phyloP scores from a whole-genome alignment of 2,113 vertebrate species.

The Apodemus speciosus region DNA sequence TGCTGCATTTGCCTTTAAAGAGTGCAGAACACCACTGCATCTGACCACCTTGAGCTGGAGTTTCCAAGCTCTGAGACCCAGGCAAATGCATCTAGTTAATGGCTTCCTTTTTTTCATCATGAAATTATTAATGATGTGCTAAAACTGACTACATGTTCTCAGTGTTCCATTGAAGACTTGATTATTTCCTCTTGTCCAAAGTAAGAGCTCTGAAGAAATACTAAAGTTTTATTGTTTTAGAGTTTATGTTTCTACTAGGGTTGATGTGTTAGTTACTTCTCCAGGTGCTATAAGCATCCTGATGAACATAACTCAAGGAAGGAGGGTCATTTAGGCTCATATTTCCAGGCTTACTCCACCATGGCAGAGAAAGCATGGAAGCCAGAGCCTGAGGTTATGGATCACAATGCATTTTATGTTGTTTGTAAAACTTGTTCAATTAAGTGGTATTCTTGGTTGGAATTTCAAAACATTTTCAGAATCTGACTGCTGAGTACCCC shows the following conservation, averaged over 20 bases:
- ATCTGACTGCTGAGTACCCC: too few species aligned
- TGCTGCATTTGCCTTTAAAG: neutral
- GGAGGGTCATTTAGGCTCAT: neutral
- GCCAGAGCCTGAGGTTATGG: neutral
- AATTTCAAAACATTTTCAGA: neutral
- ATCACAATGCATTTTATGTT: neutral
- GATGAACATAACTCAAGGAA: neutral
- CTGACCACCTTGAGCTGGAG: neutral
- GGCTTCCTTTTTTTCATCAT: constrained; percentile 16
- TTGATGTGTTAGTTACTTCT: neutral
- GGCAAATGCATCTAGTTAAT: constrained; percentile 49
- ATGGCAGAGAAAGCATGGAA: neutral
- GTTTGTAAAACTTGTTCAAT: neutral
- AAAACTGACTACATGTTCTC: constrained; percentile 60
- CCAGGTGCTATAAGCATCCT: neutral
- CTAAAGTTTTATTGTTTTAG: neutral
- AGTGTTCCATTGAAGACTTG: constrained; percentile 59
- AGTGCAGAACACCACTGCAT: neutral
- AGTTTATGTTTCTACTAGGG: neutral
- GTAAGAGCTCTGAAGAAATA: neutral
- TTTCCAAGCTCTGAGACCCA: neutral
- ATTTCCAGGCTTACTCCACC: neutral
- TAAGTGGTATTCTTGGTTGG: neutral
- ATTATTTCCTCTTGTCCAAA: neutral
- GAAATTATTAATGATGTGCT: neutral